Percentiles rank a stretch among this genome's conserved stretches.
Conservation (phyloP, 1,140 invertebrate genomes). For the Drosophila oshimai region DNA sequence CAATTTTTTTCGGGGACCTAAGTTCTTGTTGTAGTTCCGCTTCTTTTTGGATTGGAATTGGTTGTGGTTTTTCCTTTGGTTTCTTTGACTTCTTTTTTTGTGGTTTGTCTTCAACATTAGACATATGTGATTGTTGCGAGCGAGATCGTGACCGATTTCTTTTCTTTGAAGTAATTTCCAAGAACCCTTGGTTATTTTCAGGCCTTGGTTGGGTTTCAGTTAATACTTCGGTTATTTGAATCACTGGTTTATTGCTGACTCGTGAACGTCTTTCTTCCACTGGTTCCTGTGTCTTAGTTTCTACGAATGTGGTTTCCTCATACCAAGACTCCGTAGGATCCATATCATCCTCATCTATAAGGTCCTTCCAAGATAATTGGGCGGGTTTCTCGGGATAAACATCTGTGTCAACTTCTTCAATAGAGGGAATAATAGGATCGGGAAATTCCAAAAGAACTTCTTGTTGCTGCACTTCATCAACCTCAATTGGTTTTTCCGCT, state of each 20-base stretch:
- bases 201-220: slow-evolving; percentile 6
- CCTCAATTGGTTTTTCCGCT: not conserved
- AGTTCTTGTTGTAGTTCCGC: not conserved
- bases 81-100: slow-evolving; percentile 62
- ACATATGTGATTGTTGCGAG: slow-evolving; percentile 63
- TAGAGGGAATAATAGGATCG: slow-evolving; percentile 40
- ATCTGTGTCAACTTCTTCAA: not conserved
- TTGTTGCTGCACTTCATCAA: not conserved
- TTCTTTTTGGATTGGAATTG: not conserved
- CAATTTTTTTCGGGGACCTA: not conserved
- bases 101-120: slow-evolving; percentile 44
- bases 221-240: slow-evolving; percentile 49
- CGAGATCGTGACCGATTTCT: slow-evolving; percentile 69
- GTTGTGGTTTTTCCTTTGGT: slow-evolving; percentile 34
- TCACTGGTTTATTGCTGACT: slow-evolving; percentile 41
- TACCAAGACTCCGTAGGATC: slow-evolving; percentile 26
- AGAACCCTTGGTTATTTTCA: slow-evolving; percentile 61
- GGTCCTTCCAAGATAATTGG: slow-evolving; percentile 62
- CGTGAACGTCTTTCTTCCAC: slow-evolving; percentile 50
- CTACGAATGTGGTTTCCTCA: not conserved
- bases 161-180: slow-evolving; percentile 61
- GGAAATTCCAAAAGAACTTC: slow-evolving; percentile 40
- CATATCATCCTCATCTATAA: slow-evolving; percentile 63
- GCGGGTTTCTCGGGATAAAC: slow-evolving; percentile 32
- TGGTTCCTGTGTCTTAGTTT: not conserved